Evolutionary conservation across 1,140 invertebrate genomes (phyloP), one percentile per base, ranked within the genome.

Genomic region (Pseudachorutes palmiensis): DNA sequence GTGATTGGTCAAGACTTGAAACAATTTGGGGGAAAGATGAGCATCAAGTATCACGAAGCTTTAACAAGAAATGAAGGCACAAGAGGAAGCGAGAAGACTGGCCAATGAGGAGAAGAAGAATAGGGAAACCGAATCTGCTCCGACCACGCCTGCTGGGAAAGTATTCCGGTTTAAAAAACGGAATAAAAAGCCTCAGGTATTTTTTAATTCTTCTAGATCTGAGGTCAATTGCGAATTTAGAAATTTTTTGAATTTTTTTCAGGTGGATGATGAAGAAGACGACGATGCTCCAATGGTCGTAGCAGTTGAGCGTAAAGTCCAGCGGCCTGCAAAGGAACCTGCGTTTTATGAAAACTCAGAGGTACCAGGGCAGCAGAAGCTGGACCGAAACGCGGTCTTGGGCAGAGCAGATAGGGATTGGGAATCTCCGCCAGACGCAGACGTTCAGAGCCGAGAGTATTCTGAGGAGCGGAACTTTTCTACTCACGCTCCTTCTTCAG

Each of bases 161-260:
- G 75, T 0, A 74, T 81, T 22, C 81, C 77, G 80, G 61, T 84
- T 83, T 68, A 77, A 77, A 79, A 64, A 75, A 78, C 28, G 78
- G 77, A 3, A 12, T 64, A 77, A 31, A 3, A 72, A 72, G 0
- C 77, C 78, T 24, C 79, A 82, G 24, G 76, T 80, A 61, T 19
- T 9, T 9, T 41, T 41, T 41, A 5, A 41, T 41, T 41, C 19
- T 41, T 9, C 36, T 9, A 41, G 36, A 41, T 9, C 36, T 41
- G 36, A 41, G 19, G 19, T 41, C 19, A 41, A 41, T 41, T 41
- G 5, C 36, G 36, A 41, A 41, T 41, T 41, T 19, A 41, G 19
- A 31, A 75, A 77, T 0, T n/a, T n/a, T n/a, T n/a, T n/a, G n/a
- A 74, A 76, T 2, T 77, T 77, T 3, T 76, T 77, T 66, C 72